Evolutionary conservation across 2,797 vertebrate species (phyloP).

Genomic region (Glyptemys insculpta): DNA sequence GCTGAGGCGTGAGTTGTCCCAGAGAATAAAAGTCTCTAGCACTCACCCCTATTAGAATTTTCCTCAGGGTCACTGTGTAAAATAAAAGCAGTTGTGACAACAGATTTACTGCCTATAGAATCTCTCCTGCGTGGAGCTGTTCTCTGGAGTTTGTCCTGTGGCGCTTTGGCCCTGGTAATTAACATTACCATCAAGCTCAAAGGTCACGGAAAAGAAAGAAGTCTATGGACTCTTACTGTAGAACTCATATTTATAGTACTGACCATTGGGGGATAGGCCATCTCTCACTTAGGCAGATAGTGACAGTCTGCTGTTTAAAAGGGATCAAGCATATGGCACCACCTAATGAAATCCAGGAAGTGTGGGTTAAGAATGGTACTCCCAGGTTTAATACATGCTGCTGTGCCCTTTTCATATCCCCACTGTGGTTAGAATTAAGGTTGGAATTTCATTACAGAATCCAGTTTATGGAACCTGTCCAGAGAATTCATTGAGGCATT

Average conservation of each 20-base stretch:
- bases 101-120: neutral
- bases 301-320: conserved; percentile 30
- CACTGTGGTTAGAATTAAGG: conserved; percentile 19
- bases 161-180: neutral
- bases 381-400: neutral
- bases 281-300: neutral
- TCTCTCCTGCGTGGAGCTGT: neutral
- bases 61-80: neutral
- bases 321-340: conserved; percentile 31
- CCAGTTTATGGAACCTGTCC: conserved; percentile 29
- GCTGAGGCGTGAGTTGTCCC: neutral
- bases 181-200: neutral
- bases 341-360: conserved; percentile 20
- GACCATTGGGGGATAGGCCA: neutral
- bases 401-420: conserved; percentile 34
- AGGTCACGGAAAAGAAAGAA: fast-evolving
- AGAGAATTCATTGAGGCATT: conserved; percentile 53
- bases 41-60: neutral
- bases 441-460: conserved; percentile 55
- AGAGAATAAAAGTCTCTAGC: neutral
- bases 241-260: neutral
- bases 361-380: conserved; percentile 29
- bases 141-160: neutral
- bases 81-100: conserved; percentile 2
- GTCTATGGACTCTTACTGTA: fast-evolving